These are phyloP conservation scores for Leptoteleia sp. DNA, from an alignment of 1,140 invertebrate species.

Conservation along the genomic window DNA sequence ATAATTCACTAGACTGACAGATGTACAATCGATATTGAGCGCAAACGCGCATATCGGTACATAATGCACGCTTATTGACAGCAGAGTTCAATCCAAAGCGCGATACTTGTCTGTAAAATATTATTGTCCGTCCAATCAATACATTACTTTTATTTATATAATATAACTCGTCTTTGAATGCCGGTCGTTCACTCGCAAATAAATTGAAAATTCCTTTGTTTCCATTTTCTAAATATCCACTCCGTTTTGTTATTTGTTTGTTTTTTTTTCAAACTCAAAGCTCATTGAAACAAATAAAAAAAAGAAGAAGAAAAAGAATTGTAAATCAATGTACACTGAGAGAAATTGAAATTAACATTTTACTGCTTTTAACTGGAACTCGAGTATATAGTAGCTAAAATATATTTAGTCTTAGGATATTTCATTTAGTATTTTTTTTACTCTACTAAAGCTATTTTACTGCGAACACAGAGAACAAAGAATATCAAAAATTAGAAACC, in stretches of 20 bases:
- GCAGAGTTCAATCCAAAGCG: constrained; percentile 17
- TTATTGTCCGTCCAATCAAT: constrained; percentile 46
- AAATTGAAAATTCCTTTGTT: too few relatives aligned
- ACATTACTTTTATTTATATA: constrained; percentile 47
- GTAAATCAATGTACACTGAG: too few relatives aligned
- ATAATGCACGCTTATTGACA: constrained; percentile 43
- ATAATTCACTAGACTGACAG: constrained; percentile 24
- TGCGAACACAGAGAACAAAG: too few relatives aligned
- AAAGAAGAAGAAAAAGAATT: too few relatives aligned
- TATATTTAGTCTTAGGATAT: too few relatives aligned
- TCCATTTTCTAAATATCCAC: background rate
- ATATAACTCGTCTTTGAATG: constrained; percentile 26
- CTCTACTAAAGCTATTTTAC: too few relatives aligned
- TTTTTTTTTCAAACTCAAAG: constrained; percentile 8
- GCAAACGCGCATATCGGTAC: constrained; percentile 16
- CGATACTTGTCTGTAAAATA: constrained; percentile 39
- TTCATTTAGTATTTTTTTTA: too few relatives aligned
- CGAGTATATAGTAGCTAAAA: too few relatives aligned
- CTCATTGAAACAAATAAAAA: too few relatives aligned
- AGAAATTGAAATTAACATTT: too few relatives aligned
- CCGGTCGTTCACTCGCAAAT: constrained; percentile 7
- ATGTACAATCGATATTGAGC: constrained; percentile 33
- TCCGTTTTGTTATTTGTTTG: background rate
- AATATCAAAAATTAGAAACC: too few relatives aligned
- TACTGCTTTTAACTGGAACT: too few relatives aligned